Evolutionary conservation across 2,113 vertebrate genomes (phyloP), one percentile per base, ranked within the genome.

Genomic region (Hucho hucho): DNA sequence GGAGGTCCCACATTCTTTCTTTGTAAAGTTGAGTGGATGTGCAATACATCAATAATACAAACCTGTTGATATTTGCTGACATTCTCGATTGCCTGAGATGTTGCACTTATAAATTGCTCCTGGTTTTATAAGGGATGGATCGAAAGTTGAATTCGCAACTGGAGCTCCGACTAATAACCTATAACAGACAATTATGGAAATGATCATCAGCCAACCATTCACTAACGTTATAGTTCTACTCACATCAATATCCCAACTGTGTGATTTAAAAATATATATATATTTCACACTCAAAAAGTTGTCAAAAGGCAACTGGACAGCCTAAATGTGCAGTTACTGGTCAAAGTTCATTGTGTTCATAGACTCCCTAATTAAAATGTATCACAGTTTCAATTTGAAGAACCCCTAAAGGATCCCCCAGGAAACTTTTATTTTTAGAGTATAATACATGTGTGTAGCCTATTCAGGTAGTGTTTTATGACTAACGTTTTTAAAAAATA

Each of bases 141-240:
- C 90, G 72, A 84, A 72, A 1, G 87, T 84, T 73, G 94, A 95
- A 75, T 77, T 93, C 20, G 94, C 94, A 26, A 92, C 92, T 3
- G 97, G 97, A 0, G 97, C 96, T 24, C 97, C 97, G 11, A 79
- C 95, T 3, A 99, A 75, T 70, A 98, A 88, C 97, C 97, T 99
- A 75, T 28, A 73, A 24, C 24, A n/a, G 13, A 75, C 1, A 74
- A 26, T 43, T 29, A 70, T 64, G 66, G 20, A 64, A 29, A 72
- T 26, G 20, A 14, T 26, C 18, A 18, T 24, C 70, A 11, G 37
- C 37, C 9, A 43, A 43, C 37, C 9, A 43, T 43, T 43, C 37
- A 72, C 58, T 4, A 53, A 53, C 3, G 16, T 28, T 49, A 47
- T 47, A 65, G 24, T 46, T 53, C 4, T 53, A 53, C 49, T 18